These are phyloP conservation scores for human DNA, from an alignment of 2,113 vertebrate genomes.

Conservation along the genomic window GRCh38 chr3:151542501-151543000, in stretches of 20 bases:
- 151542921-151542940: not conserved
- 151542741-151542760: not conserved
- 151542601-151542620: not conserved
- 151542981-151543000: not conserved
- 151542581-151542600: not conserved
- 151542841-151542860: not conserved
- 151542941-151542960: not conserved
- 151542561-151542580: not conserved
- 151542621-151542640: not conserved
- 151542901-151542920: not conserved
- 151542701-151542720: not conserved
- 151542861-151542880: not conserved
- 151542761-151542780: not conserved
- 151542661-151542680: not conserved
- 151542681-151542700: not conserved
- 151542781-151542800: not conserved
- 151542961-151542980: not conserved
- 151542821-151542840: not conserved
- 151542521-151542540: not conserved
- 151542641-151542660: not conserved
- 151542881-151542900: not conserved
- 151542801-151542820: not conserved
- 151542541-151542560: not conserved
- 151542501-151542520: not conserved
- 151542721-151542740: not conserved